Base-by-base conservation (phyloP, 2,797 vertebrate species). In the Triplophysa bombifrons region DNA sequence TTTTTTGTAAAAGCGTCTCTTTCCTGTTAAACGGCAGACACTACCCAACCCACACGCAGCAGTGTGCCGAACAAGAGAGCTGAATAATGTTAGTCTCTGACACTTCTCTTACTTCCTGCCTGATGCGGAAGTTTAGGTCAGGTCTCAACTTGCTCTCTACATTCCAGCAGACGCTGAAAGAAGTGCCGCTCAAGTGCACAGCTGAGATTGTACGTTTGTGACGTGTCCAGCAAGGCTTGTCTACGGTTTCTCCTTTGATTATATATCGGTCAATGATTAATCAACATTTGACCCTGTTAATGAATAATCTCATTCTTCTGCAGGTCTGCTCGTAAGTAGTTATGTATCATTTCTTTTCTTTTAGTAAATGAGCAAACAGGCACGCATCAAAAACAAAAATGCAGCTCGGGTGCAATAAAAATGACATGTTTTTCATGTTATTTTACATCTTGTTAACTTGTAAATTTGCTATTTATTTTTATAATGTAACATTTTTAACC, bases 91-190 rank as follows among this genome's bases (percentile, higher is more conserved):
- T 86, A 60, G 50, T 87, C n/a, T 69, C 76, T 88, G 82, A 82
- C 86, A 89, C 75, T 86, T 85, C 17, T 70, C 81, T 88, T 83
- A 76, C 88, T 92, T 93, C 91, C 92, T 94, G 91, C 84, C 85
- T 17, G 82, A 93, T 85, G 90, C 90, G 93, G 94, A 94, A 94
- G 93, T 90, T 92, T 92, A 93, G 89, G 93, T 91, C 93, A 93
- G 89, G 93, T 91, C 88, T 77, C 81, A 90, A 91, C 93, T 89
- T 94, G 93, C 74, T 85, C 71, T 80, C 3, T 85, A 81, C 91
- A 94, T 94, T 93, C 93, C 88, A 85, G 38, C 61, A 3, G 76
- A 63, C 74, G 66, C 77, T 69, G 70, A 8, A 44, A 61, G 19
- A 55, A 71, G 41, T 12, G 14, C 34, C 8, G 19, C 13, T 34